Conservation (phyloP, 1,140 invertebrate species). For the Drosophila nigromelanica region DNA sequence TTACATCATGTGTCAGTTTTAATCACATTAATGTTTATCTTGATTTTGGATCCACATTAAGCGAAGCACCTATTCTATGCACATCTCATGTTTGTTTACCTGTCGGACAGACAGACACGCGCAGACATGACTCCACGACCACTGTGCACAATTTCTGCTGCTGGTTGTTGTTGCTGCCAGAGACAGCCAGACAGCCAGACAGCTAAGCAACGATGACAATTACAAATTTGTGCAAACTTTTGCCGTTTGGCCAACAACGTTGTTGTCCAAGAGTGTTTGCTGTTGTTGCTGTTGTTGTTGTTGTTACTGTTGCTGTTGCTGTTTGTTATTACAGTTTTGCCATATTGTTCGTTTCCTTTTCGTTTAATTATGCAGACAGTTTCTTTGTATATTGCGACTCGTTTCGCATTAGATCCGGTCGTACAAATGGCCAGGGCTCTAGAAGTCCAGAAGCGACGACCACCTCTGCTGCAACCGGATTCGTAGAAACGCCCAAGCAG, state of each 20-base stretch:
- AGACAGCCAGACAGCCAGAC: conserved; percentile 21
- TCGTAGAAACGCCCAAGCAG: conserved; percentile 52
- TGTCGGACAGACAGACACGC: conserved; percentile 3
- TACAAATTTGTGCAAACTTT: conserved; percentile 60
- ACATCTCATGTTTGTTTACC: conserved; percentile 6
- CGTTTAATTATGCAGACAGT: conserved; percentile 65
- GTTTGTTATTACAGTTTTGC: conserved; percentile 58
- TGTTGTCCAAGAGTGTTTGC: background rate
- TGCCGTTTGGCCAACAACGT: conserved; percentile 13
- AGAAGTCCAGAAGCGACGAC: conserved; percentile 46
- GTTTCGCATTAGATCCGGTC: conserved; percentile 54
- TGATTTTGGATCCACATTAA: conserved; percentile 1
- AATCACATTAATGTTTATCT: conserved; percentile 10
- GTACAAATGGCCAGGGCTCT: conserved; percentile 17
- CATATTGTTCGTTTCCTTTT: conserved; percentile 69
- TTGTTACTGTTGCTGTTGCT: conserved; percentile 17
- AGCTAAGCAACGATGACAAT: conserved; percentile 56
- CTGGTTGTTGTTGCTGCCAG: conserved; percentile 2
- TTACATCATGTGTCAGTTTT: no score
- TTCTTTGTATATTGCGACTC: conserved; percentile 32
- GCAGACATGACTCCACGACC: conserved; percentile 24
- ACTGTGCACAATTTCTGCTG: conserved; percentile 19
- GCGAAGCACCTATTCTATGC: background rate
- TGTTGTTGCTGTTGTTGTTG: no score
- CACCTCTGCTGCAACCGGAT: conserved; percentile 45